These are phyloP conservation scores for Tortrix viridana DNA, from an alignment of 2,888 invertebrate species.

Conservation along the genomic window DNA sequence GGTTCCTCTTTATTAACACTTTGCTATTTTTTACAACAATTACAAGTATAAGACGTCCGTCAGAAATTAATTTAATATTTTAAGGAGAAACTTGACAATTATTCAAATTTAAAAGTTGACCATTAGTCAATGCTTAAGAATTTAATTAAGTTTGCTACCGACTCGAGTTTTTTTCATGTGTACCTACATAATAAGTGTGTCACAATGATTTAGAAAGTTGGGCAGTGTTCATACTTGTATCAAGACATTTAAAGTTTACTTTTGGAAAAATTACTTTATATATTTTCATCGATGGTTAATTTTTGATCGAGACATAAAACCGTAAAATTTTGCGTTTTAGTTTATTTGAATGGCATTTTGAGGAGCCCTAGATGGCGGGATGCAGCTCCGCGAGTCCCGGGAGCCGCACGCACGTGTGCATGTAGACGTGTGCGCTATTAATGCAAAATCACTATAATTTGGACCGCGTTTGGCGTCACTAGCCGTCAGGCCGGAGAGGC, in stretches of 20 bases:
- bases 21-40: not conserved
- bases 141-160: not conserved
- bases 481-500: constrained; percentile 72
- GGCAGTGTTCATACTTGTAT: too few relatives aligned
- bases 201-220: too few relatives aligned
- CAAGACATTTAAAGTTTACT: too few relatives aligned
- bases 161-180: too few relatives aligned
- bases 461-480: constrained; percentile 68
- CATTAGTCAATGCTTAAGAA: not conserved
- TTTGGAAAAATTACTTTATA: too few relatives aligned
- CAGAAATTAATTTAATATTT: not conserved
- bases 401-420: constrained; percentile 61
- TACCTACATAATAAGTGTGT: too few relatives aligned
- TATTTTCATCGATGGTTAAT: too few relatives aligned
- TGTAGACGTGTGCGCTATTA: constrained; percentile 72
- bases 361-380: constrained; percentile 38
- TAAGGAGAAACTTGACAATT: not conserved
- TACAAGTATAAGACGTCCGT: too few relatives aligned
- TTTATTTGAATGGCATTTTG: not conserved
- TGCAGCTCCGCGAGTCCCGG: constrained; percentile 66
- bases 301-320: too few relatives aligned
- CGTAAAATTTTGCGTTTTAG: not conserved
- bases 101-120: not conserved
- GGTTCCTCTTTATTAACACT: not conserved
- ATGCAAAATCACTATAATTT: constrained; percentile 81